These are phyloP conservation scores for Epistrophe grossulariae DNA, from an alignment of 2,888 invertebrate species.

Conservation along the genomic window DNA sequence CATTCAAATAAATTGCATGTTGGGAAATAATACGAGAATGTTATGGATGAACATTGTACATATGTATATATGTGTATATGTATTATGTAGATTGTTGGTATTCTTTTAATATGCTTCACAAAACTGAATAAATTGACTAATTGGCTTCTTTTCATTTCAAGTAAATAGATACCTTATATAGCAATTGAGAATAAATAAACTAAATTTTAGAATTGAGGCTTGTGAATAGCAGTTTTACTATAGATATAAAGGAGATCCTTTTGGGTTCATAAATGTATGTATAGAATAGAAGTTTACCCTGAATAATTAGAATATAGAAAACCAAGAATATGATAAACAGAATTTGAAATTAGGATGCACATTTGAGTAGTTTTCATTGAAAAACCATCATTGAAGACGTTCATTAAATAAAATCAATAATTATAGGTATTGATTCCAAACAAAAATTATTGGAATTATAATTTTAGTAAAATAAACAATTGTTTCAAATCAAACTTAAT, in stretches of 20 bases:
- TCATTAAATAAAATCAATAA: no score
- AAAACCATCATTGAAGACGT: no score
- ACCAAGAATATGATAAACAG: no score
- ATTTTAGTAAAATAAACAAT: no score
- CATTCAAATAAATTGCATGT: neutral
- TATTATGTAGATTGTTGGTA: neutral
- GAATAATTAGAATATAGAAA: neutral
- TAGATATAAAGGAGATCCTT: neutral
- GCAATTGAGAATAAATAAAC: neutral
- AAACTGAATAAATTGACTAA: slow-evolving; percentile 59
- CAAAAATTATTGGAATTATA: no score
- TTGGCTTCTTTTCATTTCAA: slow-evolving; percentile 60
- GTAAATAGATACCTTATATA: neutral
- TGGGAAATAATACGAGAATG: neutral
- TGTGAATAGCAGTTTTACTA: neutral
- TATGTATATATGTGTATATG: neutral
- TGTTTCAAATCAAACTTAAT: no score
- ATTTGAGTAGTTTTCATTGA: no score
- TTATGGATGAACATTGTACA: no score
- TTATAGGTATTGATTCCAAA: no score
- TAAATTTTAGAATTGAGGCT: neutral
- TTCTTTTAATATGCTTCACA: slow-evolving; percentile 33
- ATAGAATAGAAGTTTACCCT: neutral
- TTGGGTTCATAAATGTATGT: neutral
- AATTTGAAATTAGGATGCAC: no score